Evolutionary conservation across 2,797 vertebrate genomes (phyloP).

Genomic region (Cheirogaleus major): DNA sequence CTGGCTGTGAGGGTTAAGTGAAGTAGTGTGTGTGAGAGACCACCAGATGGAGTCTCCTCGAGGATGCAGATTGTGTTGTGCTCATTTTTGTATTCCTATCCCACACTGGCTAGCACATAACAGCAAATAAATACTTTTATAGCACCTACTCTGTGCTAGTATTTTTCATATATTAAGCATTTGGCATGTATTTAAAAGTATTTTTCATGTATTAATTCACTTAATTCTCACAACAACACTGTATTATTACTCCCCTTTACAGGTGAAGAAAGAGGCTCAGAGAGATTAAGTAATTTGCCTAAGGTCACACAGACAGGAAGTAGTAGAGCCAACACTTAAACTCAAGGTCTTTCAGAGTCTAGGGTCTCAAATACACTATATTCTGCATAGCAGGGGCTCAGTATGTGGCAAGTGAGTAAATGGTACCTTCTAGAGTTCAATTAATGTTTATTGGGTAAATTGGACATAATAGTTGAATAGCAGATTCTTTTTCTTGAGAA

Average conservation of each 20-base stretch:
- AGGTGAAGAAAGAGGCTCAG: background rate
- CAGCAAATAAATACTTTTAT: background rate
- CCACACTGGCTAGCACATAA: background rate
- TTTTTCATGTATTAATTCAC: background rate
- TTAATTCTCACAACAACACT: background rate
- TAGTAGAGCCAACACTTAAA: background rate
- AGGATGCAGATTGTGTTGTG: too few relatives aligned
- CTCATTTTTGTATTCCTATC: background rate
- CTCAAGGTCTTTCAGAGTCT: background rate
- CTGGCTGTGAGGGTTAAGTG: background rate
- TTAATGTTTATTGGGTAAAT: background rate
- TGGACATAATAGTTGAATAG: background rate
- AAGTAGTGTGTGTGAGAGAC: background rate
- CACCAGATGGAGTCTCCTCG: background rate
- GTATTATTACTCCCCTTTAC: background rate
- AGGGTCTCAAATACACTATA: background rate
- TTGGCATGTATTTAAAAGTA: background rate
- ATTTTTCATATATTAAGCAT: background rate
- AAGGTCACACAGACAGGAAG: background rate
- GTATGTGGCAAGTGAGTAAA: background rate
- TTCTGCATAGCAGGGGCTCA: background rate
- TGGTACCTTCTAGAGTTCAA: background rate
- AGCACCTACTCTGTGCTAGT: background rate
- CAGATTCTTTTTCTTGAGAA: background rate
- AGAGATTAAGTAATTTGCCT: background rate